phyloP scores from a whole-genome alignment of 2,113 vertebrate species.

The Burhinus oedicnemus region DNA sequence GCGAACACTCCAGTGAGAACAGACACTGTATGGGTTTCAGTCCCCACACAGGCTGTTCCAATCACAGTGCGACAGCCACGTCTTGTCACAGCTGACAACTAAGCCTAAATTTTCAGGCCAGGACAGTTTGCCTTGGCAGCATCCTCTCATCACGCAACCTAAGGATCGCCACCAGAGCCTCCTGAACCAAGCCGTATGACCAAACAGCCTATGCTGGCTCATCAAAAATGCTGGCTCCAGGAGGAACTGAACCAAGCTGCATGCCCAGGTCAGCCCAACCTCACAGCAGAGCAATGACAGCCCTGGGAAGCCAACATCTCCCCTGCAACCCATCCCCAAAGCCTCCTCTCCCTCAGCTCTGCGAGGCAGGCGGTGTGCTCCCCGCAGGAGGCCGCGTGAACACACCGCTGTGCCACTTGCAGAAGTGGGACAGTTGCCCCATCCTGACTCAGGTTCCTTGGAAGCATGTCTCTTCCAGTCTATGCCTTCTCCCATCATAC shows the following conservation, averaged over 20 bases:
- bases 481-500: background rate
- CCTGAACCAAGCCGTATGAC: background rate
- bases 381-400: accelerated
- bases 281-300: background rate
- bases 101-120: background rate
- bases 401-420: accelerated
- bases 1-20: background rate
- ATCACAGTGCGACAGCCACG: background rate
- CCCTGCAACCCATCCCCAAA: background rate
- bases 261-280: background rate
- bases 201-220: background rate
- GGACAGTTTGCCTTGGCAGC: background rate
- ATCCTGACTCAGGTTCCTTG: background rate
- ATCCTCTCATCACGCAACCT: background rate
- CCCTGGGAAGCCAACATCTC: background rate
- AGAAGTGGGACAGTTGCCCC: background rate
- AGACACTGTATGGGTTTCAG: background rate
- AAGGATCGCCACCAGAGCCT: background rate
- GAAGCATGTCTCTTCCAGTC: background rate
- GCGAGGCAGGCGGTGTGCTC: accelerated
- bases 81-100: background rate
- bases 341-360: no score
- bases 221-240: background rate
- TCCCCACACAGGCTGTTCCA: background rate
- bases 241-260: background rate